Evolutionary conservation across 2,888 invertebrate species (phyloP).

Genomic region (Meteorus colon): DNA sequence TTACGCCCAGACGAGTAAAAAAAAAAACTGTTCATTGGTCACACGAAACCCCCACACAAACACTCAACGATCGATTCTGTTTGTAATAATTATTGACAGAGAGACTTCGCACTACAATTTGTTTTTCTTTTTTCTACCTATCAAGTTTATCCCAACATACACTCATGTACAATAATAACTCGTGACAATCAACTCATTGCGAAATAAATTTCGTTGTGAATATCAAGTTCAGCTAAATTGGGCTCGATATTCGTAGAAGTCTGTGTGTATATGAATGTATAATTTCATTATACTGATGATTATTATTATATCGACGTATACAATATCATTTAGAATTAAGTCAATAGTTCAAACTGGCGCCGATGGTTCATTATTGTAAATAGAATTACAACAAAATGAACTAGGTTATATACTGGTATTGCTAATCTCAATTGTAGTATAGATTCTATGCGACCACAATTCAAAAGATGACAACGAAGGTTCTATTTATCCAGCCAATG

Average conservation of each 20-base stretch:
- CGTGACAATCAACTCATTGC: constrained; percentile 24
- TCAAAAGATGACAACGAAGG: constrained; percentile 16
- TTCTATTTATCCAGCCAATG: constrained; percentile 21
- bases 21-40: not conserved
- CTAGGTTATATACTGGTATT: not conserved
- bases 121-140: not conserved
- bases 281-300: constrained; percentile 1
- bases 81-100: constrained; percentile 2
- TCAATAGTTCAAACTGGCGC: not conserved
- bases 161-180: constrained; percentile 39
- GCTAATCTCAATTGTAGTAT: not conserved
- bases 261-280: not conserved
- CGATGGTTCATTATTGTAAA: not conserved
- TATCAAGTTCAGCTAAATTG: constrained; percentile 42
- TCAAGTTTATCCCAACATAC: not conserved
- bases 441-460: not conserved
- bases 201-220: constrained; percentile 27
- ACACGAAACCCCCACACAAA: not conserved
- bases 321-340: constrained; percentile 1
- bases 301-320: not conserved
- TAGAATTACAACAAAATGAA: not conserved
- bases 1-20: not conserved
- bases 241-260: constrained; percentile 26
- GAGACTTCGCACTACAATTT: not conserved
- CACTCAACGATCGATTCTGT: not conserved